phyloP scores from a whole-genome alignment of 2,888 invertebrate species.

The Achlya flavicornis region DNA sequence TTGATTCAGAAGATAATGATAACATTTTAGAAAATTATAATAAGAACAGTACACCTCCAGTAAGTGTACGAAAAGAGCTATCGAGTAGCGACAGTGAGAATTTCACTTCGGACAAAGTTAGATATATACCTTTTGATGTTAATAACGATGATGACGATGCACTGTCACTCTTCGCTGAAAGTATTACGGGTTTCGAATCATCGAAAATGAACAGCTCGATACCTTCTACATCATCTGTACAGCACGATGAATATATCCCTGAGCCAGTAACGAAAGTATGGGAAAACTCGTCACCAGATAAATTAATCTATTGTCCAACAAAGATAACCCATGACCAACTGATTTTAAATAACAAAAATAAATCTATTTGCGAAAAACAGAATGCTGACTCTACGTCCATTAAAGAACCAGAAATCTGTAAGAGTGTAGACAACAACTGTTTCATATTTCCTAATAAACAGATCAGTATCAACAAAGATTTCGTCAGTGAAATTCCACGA shows the following conservation, averaged over 20 bases:
- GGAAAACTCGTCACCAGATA: conserved; percentile 19
- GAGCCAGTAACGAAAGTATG: conserved; percentile 30
- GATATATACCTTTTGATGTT: conserved; percentile 30
- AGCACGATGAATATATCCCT: conserved; percentile 57
- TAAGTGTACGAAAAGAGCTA: not conserved
- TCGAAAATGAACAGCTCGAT: conserved; percentile 36
- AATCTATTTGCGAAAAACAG: conserved; percentile 57
- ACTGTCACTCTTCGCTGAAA: conserved; percentile 70
- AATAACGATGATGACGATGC: conserved; percentile 66
- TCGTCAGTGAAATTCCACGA: not conserved
- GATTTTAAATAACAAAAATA: conserved; percentile 17
- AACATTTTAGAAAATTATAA: not conserved
- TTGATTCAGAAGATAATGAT: not conserved
- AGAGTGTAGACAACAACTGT: not conserved
- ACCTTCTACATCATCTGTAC: conserved; percentile 14
- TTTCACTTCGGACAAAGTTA: conserved; percentile 12
- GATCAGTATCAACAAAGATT: not conserved
- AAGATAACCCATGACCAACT: conserved; percentile 35
- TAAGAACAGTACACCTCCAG: not conserved
- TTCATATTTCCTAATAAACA: not conserved
- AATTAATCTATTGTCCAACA: conserved; percentile 48
- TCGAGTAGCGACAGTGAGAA: not conserved
- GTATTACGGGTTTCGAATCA: conserved; percentile 65
- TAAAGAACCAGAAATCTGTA: conserved; percentile 25
- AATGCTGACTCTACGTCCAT: conserved; percentile 65